phyloP scores from a whole-genome alignment of 1,140 invertebrate genomes.

The Metaphire vulgaris region DNA sequence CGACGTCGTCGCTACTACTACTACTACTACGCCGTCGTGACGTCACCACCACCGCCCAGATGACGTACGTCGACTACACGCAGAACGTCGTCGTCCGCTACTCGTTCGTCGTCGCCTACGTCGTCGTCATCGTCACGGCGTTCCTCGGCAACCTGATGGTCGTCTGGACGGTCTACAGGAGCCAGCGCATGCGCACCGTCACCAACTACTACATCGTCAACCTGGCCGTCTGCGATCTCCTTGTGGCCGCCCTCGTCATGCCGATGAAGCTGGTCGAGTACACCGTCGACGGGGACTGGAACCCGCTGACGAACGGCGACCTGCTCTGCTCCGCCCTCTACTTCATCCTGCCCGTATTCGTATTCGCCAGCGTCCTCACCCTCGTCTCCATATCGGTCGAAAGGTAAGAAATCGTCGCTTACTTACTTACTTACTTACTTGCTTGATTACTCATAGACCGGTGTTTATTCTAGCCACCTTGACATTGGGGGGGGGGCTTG shows the following conservation, averaged over 20 bases:
- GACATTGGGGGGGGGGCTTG: too few relatives aligned
- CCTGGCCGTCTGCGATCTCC: slow-evolving; percentile 51
- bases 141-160: slow-evolving; percentile 46
- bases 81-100: slow-evolving; percentile 26
- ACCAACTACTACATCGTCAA: slow-evolving; percentile 57
- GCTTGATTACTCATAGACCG: background rate
- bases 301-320: slow-evolving; percentile 30
- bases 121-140: slow-evolving; percentile 48
- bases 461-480: too few relatives aligned
- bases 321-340: slow-evolving; percentile 48
- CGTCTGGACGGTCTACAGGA: slow-evolving; percentile 45
- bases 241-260: slow-evolving; percentile 53
- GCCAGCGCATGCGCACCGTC: slow-evolving; percentile 54
- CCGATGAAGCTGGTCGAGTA: slow-evolving; percentile 55
- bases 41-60: background rate
- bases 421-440: too few relatives aligned
- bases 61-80: slow-evolving; percentile 10
- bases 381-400: slow-evolving; percentile 55
- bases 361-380: slow-evolving; percentile 52
- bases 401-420: slow-evolving; percentile 51
- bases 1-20: too few relatives aligned
- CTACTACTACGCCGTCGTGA: too few relatives aligned
- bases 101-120: slow-evolving; percentile 45
- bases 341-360: slow-evolving; percentile 52
- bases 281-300: slow-evolving; percentile 33